Conservation (phyloP, 2,113 vertebrate genomes). For the Grammomys dolichurus region DNA sequence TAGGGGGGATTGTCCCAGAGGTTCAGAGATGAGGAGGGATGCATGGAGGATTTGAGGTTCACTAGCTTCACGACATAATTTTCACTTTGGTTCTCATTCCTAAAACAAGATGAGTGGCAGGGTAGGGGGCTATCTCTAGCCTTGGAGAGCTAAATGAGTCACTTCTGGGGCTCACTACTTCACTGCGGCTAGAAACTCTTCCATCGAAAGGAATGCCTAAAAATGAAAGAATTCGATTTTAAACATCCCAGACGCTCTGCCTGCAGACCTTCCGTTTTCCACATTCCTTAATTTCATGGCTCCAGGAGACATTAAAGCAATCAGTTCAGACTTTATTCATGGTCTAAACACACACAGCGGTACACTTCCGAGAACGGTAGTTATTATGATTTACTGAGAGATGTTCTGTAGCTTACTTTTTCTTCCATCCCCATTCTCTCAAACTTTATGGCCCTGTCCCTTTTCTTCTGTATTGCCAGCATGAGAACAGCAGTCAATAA, state of each 20-base stretch:
- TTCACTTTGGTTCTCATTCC: not conserved
- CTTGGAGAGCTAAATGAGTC: not conserved
- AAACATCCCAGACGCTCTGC: not conserved
- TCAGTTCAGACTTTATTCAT: conserved; percentile 16
- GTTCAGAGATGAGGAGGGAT: not conserved
- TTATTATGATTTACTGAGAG: not conserved
- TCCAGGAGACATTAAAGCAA: not conserved
- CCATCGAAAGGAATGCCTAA: conserved; percentile 4
- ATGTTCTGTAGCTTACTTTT: not conserved
- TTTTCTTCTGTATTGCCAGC: not conserved
- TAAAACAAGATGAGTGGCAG: not conserved
- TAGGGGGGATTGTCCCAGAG: not conserved
- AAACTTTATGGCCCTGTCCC: not conserved
- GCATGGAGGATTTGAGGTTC: not conserved
- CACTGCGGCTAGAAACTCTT: not conserved
- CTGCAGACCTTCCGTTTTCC: not conserved
- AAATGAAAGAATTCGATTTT: conserved; percentile 21
- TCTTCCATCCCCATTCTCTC: not conserved
- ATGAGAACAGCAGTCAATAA: not conserved
- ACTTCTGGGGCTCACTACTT: not conserved
- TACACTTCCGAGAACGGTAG: not conserved
- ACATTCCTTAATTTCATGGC: not conserved
- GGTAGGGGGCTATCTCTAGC: not conserved
- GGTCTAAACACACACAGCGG: not conserved
- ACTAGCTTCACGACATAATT: not conserved